A percentile compares a stretch with the other conserved stretches of the same genome.
These are phyloP conservation scores for Pomacea maculata DNA, from an alignment of 1,140 invertebrate species.

Conservation along the genomic window DNA sequence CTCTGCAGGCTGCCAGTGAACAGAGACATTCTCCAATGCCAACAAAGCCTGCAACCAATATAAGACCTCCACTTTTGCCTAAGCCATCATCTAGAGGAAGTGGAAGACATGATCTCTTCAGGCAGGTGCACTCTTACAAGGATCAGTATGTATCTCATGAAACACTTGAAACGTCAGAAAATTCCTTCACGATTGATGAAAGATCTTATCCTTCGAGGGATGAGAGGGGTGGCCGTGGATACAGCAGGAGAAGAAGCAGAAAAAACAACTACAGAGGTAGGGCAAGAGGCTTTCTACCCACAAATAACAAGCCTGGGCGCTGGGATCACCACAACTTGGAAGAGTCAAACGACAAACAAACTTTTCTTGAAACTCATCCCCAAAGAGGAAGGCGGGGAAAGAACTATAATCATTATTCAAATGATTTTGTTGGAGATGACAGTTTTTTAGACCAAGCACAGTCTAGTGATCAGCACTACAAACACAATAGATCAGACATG, in stretches of 20 bases:
- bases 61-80: background rate
- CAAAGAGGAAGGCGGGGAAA: background rate
- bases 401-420: background rate
- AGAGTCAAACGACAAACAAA: background rate
- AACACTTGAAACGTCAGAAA: background rate
- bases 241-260: conserved; percentile 1
- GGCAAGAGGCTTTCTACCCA: background rate
- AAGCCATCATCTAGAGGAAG: background rate
- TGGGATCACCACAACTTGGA: background rate
- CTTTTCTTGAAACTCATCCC: background rate
- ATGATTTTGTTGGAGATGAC: conserved; percentile 4
- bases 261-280: background rate
- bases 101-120: background rate
- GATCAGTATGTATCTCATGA: background rate
- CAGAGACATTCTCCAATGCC: too few relatives aligned
- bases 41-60: background rate
- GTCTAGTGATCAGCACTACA: too few relatives aligned
- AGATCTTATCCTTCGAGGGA: background rate
- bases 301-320: background rate
- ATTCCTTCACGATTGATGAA: background rate
- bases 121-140: background rate
- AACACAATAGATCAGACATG: too few relatives aligned
- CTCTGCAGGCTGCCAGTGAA: background rate
- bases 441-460: too few relatives aligned
- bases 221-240: background rate